Evolutionary conservation across 2,888 invertebrate species (phyloP), one percentile per base, ranked within the genome.

Genomic region (Dasypolia templi): DNA sequence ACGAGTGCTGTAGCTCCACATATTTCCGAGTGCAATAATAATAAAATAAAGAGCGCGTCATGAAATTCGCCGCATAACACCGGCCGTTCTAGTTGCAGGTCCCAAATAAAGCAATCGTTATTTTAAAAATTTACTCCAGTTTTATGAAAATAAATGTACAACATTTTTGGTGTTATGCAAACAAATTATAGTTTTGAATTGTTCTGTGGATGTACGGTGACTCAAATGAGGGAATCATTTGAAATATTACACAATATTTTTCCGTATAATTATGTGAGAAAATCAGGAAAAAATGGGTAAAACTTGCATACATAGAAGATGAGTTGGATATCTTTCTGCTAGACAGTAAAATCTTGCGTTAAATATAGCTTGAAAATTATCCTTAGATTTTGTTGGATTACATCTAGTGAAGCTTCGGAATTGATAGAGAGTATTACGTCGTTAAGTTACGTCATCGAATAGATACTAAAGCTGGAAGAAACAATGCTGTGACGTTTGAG

Each of bases 11-110:
- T 64, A 56, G 22, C 53, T 61, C 64, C 72, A 76, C 75, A 85
- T 76, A 81, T 85, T 85, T 76, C 66, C 78, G 72, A 68, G 64
- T 58, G 68, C 83, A 83, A 84, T 86, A 82, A 85, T 80, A 81
- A 77, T 85, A 86, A 86, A 83, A 85, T 82, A 85, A 83, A 80
- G 66, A 73, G 65, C 59, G 62, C 65, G 66, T 64, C 72, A 80
- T 79, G 75, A 78, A 81, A 83, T 79, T 77, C 35, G 58, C 61
- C 73, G 73, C 69, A 75, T 74, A 79, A 55, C 64, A 71, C 62
- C 63, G 35, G 61, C 70, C 59, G 26, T 71, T 81, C 58, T 51
- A 73, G 55, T 68, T 3, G 67, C 62, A 83, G 68, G 70, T 32
- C 46, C 80, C 65, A 75, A 68, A 39, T 69, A 77, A 42, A 68